Evolutionary conservation across 2,797 vertebrate genomes (phyloP).

Genomic region (Phoxinus dragarum): DNA sequence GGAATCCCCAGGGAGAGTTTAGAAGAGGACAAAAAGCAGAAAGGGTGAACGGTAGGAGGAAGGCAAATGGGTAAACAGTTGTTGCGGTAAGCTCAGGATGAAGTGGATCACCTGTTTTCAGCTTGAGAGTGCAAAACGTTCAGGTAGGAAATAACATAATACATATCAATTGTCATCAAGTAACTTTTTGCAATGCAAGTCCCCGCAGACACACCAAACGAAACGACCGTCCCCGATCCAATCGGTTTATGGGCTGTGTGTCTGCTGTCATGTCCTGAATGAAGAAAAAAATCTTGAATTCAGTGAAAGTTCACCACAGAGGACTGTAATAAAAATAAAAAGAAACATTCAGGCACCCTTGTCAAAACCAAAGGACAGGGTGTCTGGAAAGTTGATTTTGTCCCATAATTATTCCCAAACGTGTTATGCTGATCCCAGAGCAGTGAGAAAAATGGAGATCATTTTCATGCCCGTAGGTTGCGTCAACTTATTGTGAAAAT

Average conservation of each 20-base stretch:
- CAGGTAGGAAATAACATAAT: constrained; percentile 51
- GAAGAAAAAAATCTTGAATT: constrained; percentile 19
- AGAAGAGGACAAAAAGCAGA: constrained; percentile 51
- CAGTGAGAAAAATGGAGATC: constrained; percentile 12
- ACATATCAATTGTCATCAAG: constrained; percentile 77
- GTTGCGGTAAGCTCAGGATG: constrained; percentile 45
- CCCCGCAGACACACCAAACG: constrained; percentile 29
- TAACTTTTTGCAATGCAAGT: constrained; percentile 61
- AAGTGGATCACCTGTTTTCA: constrained; percentile 49
- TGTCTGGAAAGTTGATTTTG: constrained; percentile 34
- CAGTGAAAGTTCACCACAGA: constrained; percentile 31
- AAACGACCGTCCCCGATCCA: constrained; percentile 17
- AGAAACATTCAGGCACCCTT: constrained; percentile 11
- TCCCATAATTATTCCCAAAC: background rate
- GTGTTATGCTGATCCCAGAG: constrained; percentile 41
- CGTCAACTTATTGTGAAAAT: constrained; percentile 41
- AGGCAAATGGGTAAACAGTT: constrained; percentile 39
- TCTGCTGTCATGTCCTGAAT: constrained; percentile 26
- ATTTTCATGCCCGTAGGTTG: constrained; percentile 25
- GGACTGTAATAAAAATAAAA: constrained; percentile 7
- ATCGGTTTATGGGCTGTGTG: constrained; percentile 9
- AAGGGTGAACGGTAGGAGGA: constrained; percentile 20
- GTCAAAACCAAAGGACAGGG: constrained; percentile 27
- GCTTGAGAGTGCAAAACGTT: constrained; percentile 60
- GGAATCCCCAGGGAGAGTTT: constrained; percentile 66